Evolutionary conservation across 2,888 invertebrate species (phyloP).

Genomic region (Nephrocerus scutellatus): DNA sequence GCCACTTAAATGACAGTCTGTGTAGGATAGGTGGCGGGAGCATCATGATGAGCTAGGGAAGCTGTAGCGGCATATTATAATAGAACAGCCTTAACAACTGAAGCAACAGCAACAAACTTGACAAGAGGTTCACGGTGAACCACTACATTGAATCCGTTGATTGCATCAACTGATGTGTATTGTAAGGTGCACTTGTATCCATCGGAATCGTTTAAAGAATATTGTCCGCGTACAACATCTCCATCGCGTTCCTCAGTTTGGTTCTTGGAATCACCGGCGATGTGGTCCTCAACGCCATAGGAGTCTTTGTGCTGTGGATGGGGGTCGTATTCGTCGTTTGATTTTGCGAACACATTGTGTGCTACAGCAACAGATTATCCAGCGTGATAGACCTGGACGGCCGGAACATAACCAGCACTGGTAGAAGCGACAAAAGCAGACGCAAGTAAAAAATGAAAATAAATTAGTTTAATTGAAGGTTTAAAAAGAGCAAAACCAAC

Average conservation of each 20-base stretch:
- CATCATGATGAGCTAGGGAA: conserved; percentile 22
- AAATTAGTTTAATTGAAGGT: too few relatives aligned
- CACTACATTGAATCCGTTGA: conserved; percentile 45
- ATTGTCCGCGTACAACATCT: conserved; percentile 45
- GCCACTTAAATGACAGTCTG: too few relatives aligned
- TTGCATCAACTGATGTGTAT: conserved; percentile 42
- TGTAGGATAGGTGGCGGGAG: conserved; percentile 10
- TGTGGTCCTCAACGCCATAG: conserved; percentile 43
- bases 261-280: conserved; percentile 45
- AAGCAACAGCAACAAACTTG: conserved; percentile 24
- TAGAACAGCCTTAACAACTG: conserved; percentile 16
- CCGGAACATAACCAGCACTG: conserved; percentile 13
- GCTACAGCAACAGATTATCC: conserved; percentile 13
- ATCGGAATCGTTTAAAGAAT: conserved; percentile 45
- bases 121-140: conserved; percentile 32
- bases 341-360: conserved; percentile 25
- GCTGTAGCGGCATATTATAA: conserved; percentile 17
- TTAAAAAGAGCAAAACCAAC: too few relatives aligned
- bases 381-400: conserved; percentile 3
- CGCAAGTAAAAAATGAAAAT: conserved; percentile 20
- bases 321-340: conserved; percentile 37
- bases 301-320: conserved; percentile 43
- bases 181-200: conserved; percentile 44
- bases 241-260: conserved; percentile 45
- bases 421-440: conserved; percentile 4